Conservation (phyloP, 2,113 vertebrate species). For the Nyctereutes procyonoides region DNA sequence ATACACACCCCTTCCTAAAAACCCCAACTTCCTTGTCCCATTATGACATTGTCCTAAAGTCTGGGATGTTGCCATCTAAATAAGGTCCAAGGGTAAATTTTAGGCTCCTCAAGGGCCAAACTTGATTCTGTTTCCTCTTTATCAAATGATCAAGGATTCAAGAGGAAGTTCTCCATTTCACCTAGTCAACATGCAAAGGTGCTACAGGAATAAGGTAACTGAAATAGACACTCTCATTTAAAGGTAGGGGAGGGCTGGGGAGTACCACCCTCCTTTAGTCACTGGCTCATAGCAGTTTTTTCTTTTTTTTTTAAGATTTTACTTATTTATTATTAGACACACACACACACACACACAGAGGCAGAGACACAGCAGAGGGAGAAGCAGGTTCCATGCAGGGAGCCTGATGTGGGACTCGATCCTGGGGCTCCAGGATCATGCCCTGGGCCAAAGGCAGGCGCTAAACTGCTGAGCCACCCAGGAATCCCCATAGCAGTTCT, state of each 20-base stretch:
- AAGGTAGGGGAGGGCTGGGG: not conserved
- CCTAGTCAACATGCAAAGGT: not conserved
- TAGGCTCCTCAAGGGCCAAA: not conserved
- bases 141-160: not conserved
- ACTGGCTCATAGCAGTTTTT: not conserved
- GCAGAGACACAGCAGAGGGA: no score
- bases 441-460: no score
- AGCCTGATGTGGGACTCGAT: no score
- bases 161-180: not conserved
- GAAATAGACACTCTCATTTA: not conserved
- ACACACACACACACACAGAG: no score
- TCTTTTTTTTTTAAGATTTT: no score
- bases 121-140: not conserved
- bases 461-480: no score
- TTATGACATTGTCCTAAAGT: not conserved
- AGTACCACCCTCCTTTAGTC: not conserved
- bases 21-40: not conserved
- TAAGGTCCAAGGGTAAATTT: not conserved
- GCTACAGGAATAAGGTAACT: not conserved
- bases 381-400: no score
- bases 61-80: not conserved
- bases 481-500: not conserved
- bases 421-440: no score
- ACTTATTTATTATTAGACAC: no score
- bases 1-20: not conserved